Evolutionary conservation across 2,797 vertebrate species (phyloP).

Genomic region (Periophthalmus magnuspinnatus): DNA sequence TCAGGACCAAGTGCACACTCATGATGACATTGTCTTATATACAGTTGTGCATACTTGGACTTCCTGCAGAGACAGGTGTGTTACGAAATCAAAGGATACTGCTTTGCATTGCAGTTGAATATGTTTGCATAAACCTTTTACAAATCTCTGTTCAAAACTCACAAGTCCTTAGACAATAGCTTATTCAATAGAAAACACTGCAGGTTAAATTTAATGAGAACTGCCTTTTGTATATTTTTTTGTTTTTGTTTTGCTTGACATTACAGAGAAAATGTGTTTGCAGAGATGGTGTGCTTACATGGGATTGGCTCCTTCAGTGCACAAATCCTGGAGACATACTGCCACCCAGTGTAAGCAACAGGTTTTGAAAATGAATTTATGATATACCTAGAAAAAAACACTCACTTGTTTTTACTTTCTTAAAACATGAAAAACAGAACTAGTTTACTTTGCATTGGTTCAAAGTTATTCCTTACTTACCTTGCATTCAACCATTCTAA

Average conservation of each 20-base stretch:
- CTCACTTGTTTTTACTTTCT: too few relatives aligned
- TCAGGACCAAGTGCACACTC: not conserved
- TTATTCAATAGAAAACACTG: not conserved
- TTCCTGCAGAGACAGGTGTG: not conserved
- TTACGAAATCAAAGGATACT: not conserved
- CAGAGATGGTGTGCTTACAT: not conserved
- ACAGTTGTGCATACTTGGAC: not conserved
- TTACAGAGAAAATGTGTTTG: not conserved
- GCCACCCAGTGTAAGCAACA: slow-evolving; percentile 69
- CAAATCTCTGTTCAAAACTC: not conserved
- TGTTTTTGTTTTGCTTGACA: slow-evolving; percentile 2
- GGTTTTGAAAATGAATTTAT: slow-evolving; percentile 15
- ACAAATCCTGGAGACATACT: slow-evolving; percentile 55
- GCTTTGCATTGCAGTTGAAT: not conserved
- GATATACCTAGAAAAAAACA: too few relatives aligned
- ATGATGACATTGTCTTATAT: not conserved
- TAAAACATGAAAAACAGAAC: too few relatives aligned
- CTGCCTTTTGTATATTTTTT: not conserved
- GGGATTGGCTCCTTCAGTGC: not conserved
- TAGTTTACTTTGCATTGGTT: too few relatives aligned
- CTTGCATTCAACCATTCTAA: too few relatives aligned
- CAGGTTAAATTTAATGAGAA: not conserved
- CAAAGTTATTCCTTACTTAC: too few relatives aligned
- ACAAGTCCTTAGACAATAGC: not conserved
- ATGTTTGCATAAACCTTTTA: not conserved